These are phyloP conservation scores for Standfussiana lucernea DNA, from an alignment of 2,888 invertebrate genomes.

Conservation along the genomic window DNA sequence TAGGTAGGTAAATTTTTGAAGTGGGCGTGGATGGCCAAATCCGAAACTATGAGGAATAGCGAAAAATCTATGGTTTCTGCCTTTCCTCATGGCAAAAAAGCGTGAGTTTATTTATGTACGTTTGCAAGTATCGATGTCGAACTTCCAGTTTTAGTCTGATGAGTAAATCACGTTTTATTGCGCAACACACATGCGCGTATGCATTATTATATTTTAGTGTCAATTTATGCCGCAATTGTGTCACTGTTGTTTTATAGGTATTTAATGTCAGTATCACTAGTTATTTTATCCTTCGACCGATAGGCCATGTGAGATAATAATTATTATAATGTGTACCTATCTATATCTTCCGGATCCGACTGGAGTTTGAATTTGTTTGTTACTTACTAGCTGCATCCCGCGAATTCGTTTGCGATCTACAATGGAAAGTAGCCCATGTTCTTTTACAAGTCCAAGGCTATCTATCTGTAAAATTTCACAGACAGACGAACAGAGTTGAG, in stretches of 20 bases:
- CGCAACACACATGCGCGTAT: slow-evolving; percentile 9
- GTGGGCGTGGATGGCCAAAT: too few relatives aligned
- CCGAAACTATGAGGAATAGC: too few relatives aligned
- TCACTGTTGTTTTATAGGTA: slow-evolving; percentile 13
- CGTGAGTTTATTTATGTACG: not conserved
- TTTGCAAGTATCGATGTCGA: not conserved
- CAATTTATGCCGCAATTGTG: slow-evolving; percentile 36
- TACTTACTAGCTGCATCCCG: not conserved
- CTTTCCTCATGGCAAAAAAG: too few relatives aligned
- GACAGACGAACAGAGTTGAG: not conserved
- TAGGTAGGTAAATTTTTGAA: too few relatives aligned
- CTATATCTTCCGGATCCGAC: not conserved
- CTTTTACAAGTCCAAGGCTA: not conserved
- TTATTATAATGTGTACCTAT: not conserved
- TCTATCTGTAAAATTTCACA: not conserved
- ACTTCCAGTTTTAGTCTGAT: not conserved
- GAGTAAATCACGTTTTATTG: slow-evolving; percentile 10
- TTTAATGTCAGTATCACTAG: slow-evolving; percentile 2
- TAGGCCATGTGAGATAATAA: not conserved
- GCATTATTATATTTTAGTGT: slow-evolving; percentile 34
- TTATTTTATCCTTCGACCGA: slow-evolving; percentile 23
- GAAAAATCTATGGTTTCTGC: not conserved
- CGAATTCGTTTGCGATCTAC: not conserved
- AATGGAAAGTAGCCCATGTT: not conserved
- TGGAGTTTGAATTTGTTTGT: not conserved